Evolutionary conservation across 2,113 vertebrate genomes (phyloP), one percentile per base, ranked within the genome.

Genomic region (Echinops telfairi): DNA sequence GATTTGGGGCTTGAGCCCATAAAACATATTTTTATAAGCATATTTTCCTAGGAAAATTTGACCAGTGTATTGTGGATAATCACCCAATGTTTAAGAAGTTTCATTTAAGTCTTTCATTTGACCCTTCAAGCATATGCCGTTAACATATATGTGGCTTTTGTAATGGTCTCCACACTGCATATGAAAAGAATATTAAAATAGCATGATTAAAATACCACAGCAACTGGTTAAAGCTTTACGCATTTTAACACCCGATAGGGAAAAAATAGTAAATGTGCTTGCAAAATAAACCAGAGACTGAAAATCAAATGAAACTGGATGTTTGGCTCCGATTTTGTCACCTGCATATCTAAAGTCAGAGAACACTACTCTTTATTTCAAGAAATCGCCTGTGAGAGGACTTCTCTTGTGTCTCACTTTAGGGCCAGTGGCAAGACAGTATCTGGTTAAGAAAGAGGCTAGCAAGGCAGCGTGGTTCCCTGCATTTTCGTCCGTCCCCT

Each of bases 11-110:
- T 81, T 92, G 81, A 84, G 83, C 94, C 89, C 38, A 93, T 92
- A 92, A 95, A 94, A 82, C 31, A 16, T 75, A 93, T 71, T 86
- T 95, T 96, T 86, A 88, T 84, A 92, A 94, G 85, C 23, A 77
- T 43, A 68, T 76, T 90, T 95, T 94, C 90, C 80, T 83, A 90
- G 75, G 71, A 86, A 88, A 92, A 95, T 66, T 38, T 90, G 90
- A 58, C 88, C 27, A 66, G 33, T 64, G 43, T 83, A 77, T 47
- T 80, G 0, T 85, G 60, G 12, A 22, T 62, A 82, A 91, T 84
- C 15, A 60, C 36, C 86, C 57, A 88, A 83, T n/a, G 71, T 84
- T 89, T 68, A 25, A 85, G 91, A 91, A 85, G 89, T 94, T 96
- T 94, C 80, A 83, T 58, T 83, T 36, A 43, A 83, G 40, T 29